A percentile compares a stretch with the other conserved stretches of the same genome.
Conservation (phyloP, 1,140 invertebrate species). For the Drosophila albomicans region DNA sequence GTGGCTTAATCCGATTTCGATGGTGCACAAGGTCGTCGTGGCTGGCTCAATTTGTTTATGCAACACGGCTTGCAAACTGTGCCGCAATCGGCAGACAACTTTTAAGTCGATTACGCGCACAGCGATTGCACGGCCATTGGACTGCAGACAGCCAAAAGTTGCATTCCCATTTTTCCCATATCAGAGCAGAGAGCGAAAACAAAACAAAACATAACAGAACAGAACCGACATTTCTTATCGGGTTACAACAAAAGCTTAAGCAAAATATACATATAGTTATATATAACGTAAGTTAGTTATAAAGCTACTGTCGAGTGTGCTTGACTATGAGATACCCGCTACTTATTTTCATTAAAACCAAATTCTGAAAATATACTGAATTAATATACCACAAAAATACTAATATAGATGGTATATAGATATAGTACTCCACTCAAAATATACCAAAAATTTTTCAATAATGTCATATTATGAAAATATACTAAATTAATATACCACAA, state of each 20-base stretch:
- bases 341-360: too few species aligned
- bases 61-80: constrained; percentile 27
- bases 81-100: constrained; percentile 5
- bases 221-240: neutral
- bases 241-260: neutral
- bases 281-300: too few species aligned
- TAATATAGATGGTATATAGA: too few species aligned
- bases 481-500: too few species aligned
- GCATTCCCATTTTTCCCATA: neutral
- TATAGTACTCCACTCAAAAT: too few species aligned
- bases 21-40: constrained; percentile 27
- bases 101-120: constrained; percentile 1
- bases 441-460: too few species aligned
- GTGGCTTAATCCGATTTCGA: constrained; percentile 38
- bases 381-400: too few species aligned
- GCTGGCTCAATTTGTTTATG: constrained; percentile 40
- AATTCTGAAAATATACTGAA: too few species aligned
- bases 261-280: too few species aligned
- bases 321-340: too few species aligned
- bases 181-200: neutral
- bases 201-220: neutral
- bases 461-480: too few species aligned
- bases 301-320: too few species aligned
- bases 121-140: constrained; percentile 16
- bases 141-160: neutral